Evolutionary conservation across 64 coral and sea anemone species (phyloP).

Genomic region (Pocillopora damicornis): DNA sequence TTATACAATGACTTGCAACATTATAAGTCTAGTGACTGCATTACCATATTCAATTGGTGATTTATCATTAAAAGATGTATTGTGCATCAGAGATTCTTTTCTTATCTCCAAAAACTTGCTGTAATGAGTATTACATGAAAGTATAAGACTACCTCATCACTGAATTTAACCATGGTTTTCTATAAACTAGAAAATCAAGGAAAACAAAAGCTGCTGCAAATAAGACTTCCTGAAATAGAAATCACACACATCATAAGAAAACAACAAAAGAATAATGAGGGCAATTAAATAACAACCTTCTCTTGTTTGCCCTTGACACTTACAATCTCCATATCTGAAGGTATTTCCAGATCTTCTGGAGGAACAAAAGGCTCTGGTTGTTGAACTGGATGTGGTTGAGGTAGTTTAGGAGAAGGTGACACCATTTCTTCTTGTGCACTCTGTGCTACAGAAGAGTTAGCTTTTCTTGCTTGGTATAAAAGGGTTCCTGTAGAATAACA

Average conservation of each 20-base stretch:
- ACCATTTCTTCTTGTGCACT: not conserved
- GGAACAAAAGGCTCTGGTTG: slow-evolving; percentile 72
- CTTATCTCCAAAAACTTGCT: too few species aligned
- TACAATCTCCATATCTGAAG: slow-evolving; percentile 85
- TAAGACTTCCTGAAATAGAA: not conserved
- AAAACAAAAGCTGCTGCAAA: too few species aligned
- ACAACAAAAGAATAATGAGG: not conserved
- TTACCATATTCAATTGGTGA: too few species aligned
- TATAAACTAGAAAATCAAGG: too few species aligned
- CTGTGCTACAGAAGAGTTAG: not conserved
- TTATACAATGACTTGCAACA: too few species aligned
- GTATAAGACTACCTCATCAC: too few species aligned
- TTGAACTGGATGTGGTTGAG: not conserved
- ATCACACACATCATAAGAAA: not conserved
- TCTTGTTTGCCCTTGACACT: slow-evolving; percentile 9
- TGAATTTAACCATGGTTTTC: too few species aligned
- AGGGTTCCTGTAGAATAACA: not conserved
- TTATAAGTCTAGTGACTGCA: too few species aligned
- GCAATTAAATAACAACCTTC: not conserved
- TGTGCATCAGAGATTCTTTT: too few species aligned
- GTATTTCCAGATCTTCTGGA: slow-evolving; percentile 79
- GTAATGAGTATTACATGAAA: too few species aligned
- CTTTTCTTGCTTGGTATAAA: slow-evolving; percentile 17
- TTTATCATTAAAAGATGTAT: too few species aligned
- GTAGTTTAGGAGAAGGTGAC: not conserved